phyloP scores from a whole-genome alignment of 2,888 invertebrate genomes.

The Chrysina gloriosa region DNA sequence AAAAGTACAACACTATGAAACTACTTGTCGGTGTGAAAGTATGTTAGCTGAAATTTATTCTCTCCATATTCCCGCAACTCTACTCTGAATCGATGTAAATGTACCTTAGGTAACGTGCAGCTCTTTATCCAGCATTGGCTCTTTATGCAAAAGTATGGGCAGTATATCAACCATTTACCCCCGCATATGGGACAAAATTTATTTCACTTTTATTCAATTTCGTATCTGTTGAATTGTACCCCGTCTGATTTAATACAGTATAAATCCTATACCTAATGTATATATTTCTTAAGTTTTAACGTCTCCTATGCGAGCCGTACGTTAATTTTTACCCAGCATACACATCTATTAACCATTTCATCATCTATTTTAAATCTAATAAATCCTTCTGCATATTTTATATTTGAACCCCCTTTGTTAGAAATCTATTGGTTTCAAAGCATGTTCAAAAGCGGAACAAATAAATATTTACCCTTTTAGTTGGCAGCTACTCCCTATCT shows the following conservation, averaged over 20 bases:
- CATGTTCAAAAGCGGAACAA: conserved; percentile 29
- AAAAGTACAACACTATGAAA: too few species aligned
- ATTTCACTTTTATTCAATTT: conserved; percentile 39
- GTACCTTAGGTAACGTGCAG: conserved; percentile 25
- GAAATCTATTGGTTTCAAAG: background rate
- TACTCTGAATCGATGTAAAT: conserved; percentile 26
- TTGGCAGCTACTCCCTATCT: background rate
- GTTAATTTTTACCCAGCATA: conserved; percentile 17
- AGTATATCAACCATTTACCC: conserved; percentile 38
- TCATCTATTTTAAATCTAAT: conserved; percentile 35
- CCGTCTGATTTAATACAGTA: conserved; percentile 35
- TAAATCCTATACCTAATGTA: conserved; percentile 35
- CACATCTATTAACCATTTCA: conserved; percentile 1
- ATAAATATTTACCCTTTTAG: conserved; percentile 43
- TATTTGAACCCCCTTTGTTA: conserved; percentile 29
- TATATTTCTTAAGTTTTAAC: conserved; percentile 34
- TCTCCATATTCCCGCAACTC: conserved; percentile 10
- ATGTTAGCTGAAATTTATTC: conserved; percentile 16
- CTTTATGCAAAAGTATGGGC: conserved; percentile 41
- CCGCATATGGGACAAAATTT: conserved; percentile 30
- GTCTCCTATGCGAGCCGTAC: background rate
- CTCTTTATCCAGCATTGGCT: conserved; percentile 37
- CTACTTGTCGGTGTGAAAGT: conserved; percentile 14
- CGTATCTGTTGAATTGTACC: conserved; percentile 11
- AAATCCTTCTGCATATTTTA: conserved; percentile 22